Base-by-base conservation (phyloP, 2,113 vertebrate species). In the Tylochromis polylepis region DNA sequence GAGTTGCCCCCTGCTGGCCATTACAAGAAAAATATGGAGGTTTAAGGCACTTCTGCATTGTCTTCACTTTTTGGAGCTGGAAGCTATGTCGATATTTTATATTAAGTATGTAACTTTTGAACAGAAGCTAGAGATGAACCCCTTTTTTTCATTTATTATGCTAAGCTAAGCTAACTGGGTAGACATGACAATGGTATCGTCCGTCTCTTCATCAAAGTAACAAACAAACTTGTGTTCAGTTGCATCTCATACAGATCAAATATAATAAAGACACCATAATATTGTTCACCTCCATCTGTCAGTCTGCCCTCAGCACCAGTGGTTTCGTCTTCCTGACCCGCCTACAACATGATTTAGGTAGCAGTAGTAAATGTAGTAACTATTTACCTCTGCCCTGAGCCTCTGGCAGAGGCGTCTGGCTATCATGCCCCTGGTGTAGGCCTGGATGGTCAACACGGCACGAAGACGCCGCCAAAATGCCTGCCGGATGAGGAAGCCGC, bases 391-490 rank as follows among this genome's bases (percentile, higher is more conserved):
- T 1, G 96, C 97, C 43, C 97, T 95, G 79, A 99, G 97, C 85
- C 98, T 96, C 82, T 96, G 97, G 81, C 97, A 98, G 11, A 98
- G 96, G 82, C 98, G 94, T 10, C 98, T 96, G 49, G 98, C 98
- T 1, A 99, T 98, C 99, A 99, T 98, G 91, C 98, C 98, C 1
- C 98, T 94, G 38, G 97, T 97, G 0, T 97, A 97, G 0, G 98
- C 97, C 96, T 99, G 98, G 86, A 99, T 93, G 0, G 98, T 99
- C 92, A 98, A 94, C 82, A 99, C 97, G 0, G 98, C 99, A 93
- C 97, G 97, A 6, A 98, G 97, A 20, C 97, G 97, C 77, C 97
- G 97, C 55, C 98, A 95, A 91, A 98, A 99, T 1, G 97, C 95
- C 89, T 95, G 95, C 0, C 98, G 97, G 41, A 99, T 95, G 89